Evolutionary conservation across 2,113 vertebrate genomes (phyloP), one percentile per base, ranked within the genome.

Genomic region (Ursus arctos): DNA sequence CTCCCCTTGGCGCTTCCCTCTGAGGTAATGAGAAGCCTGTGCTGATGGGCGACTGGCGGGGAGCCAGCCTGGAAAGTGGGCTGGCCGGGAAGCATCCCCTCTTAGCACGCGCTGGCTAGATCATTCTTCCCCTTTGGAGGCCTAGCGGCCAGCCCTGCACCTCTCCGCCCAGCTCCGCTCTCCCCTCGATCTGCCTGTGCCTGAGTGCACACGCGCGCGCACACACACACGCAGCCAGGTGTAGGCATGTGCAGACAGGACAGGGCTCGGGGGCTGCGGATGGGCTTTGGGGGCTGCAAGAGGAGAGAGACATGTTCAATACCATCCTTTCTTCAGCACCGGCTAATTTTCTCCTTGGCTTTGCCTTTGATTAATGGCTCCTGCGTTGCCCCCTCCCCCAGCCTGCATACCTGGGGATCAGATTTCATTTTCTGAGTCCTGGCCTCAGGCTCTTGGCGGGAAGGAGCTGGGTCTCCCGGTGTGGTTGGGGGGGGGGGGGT

Each of bases 381-480:
- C 80, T 57, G 31, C n/a, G 79, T 69, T 10, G 2, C 51, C 77
- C 79, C 91, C 59, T 88, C 87, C 94, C 84, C 81, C 88, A 67
- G 65, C 84, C 83, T 2, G 31, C 96, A 97, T 95, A 98, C 96
- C 97, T 97, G 95, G 61, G 43, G 69, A 82, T 97, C 94, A 36
- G 55, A 92, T 98, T 95, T 95, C 97, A 61, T 67, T 95, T 72
- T 92, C 76, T 4, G 16, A 6, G 4, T 53, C 63, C 81, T 28
- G 76, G 93, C 88, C 81, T 36, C 49, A 0, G 81, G 97, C 88
- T 43, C 57, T 92, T 22, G 53, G 86, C 69, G 2, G 12, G 63
- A 63, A 47, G 65, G 83, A 80, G 36, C 89, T 65, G 85, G 40
- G 65, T 71, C 57, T 90, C 65, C n/a, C 0, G 0, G 80, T 61